Evolutionary conservation across 64 coral and sea anemone species (phyloP), one percentile per base, ranked within the genome.

Genomic region (Astreopora myriophthalma): DNA sequence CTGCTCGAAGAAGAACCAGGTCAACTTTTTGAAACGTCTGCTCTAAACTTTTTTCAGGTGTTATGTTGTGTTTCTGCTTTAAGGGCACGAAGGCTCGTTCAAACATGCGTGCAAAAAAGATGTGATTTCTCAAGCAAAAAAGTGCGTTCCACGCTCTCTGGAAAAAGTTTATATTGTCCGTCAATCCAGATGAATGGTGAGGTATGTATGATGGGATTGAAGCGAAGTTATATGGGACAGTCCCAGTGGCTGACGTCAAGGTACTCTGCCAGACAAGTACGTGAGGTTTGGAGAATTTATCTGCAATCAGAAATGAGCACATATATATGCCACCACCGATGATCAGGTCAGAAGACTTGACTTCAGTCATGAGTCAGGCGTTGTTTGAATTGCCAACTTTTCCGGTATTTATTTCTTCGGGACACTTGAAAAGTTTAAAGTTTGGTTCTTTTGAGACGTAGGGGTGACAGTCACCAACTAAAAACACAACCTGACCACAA

Each of bases 271-370:
- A 16, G 24, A 91, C 37, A 5, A 44, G 48, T 0, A 91, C 78
- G 22, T 91, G 89, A 29, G 89, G 76, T 29, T 81, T 24, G 20
- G 33, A 63, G 60, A 91, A 73, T 48, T 69, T 82, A 62, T 84
- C 89, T 71, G 89, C 89, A 6, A 83, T 63, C 27, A 91, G 62
- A 32, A 23, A 27, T 34, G 76, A 80, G 48, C 89, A 91, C 44
- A 38, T 30, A 27, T 83, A 91, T 66, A 91, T 27, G 23, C 39
- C 62, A 60, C 80, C 76, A 6, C 89, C 89, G 34, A 91, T 91
- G 22, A 91, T 11, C 0, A 83, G 27, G 39, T 91, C 89, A n/a
- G 89, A 62, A 20, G 89, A 36, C 35, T 91, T 80, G 20, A 80
- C 5, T 63, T 91, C 64, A 2, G 34, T 29, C 77, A 91, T 69